These are phyloP conservation scores for Megalurothrips usitatus DNA, from an alignment of 2,888 invertebrate species.

Conservation along the genomic window DNA sequence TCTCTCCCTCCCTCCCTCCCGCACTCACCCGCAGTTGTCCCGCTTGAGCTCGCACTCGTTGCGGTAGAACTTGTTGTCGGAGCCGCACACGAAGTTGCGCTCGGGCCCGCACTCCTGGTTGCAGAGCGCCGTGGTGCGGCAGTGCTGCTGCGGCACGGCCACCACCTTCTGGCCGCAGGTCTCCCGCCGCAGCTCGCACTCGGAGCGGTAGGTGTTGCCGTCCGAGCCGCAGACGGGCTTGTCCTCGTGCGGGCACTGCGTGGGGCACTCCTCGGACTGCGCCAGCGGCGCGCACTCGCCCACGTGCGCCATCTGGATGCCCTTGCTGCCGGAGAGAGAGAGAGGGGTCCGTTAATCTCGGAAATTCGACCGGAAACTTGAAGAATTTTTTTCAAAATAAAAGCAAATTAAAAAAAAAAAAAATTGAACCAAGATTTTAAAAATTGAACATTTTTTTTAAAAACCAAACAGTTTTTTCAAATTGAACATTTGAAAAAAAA, in stretches of 20 bases:
- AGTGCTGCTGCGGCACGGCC: conserved; percentile 74
- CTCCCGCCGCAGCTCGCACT: conserved; percentile 74
- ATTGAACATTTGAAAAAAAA: neutral
- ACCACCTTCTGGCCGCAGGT: conserved; percentile 86
- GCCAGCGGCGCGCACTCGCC: conserved; percentile 78
- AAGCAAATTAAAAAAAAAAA: neutral
- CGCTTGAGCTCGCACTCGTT: conserved; percentile 89
- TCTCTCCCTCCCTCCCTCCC: neutral
- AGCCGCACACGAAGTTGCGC: conserved; percentile 78
- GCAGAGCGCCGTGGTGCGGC: conserved; percentile 79
- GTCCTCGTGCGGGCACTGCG: conserved; percentile 53
- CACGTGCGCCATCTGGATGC: conserved; percentile 81
- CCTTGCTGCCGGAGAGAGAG: conserved; percentile 56
- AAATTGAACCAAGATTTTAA: conserved; percentile 19
- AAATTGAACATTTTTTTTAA: conserved; percentile 24
- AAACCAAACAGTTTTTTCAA: too few species aligned
- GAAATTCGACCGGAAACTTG: too few species aligned
- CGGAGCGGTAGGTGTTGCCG: conserved; percentile 82
- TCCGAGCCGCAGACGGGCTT: conserved; percentile 85
- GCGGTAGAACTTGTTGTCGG: conserved; percentile 83
- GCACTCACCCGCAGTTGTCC: conserved; percentile 75
- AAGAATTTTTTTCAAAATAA: too few species aligned
- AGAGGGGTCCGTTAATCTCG: too few species aligned
- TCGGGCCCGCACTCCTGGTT: conserved; percentile 63
- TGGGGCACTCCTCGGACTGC: conserved; percentile 59